Evolutionary conservation across 2,113 vertebrate genomes (phyloP).

Genomic region (Beaufortia kweichowensis): DNA sequence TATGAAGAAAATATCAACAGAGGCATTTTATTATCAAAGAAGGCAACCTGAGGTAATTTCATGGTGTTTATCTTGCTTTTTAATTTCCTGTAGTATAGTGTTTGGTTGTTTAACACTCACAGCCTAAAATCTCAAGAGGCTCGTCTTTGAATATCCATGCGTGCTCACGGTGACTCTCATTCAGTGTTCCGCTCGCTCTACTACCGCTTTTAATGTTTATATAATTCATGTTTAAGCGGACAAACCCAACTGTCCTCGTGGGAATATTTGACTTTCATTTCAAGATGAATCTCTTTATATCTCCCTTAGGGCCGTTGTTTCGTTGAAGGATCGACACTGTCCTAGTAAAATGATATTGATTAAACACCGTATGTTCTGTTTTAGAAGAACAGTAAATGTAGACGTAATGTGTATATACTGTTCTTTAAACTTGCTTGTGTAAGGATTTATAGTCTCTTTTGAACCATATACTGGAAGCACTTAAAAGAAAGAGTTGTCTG

Average conservation of each 20-base stretch:
- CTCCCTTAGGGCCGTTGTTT: conserved; percentile 1
- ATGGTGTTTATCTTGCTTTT: background rate
- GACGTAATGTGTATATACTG: background rate
- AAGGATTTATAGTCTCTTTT: conserved; percentile 18
- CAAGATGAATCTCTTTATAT: conserved; percentile 13
- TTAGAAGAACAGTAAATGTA: conserved; percentile 13
- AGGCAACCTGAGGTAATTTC: background rate
- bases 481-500: background rate
- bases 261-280: conserved; percentile 28
- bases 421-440: conserved; percentile 9
- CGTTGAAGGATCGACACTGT: conserved; percentile 13
- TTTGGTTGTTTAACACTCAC: background rate
- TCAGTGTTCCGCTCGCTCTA: background rate
- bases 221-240: conserved; percentile 31
- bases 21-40: background rate
- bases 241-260: conserved; percentile 3
- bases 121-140: background rate
- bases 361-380: conserved; percentile 17
- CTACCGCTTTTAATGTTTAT: conserved; percentile 1
- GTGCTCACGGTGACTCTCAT: background rate
- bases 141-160: conserved; percentile 18
- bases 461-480: conserved; percentile 1
- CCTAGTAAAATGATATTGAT: conserved; percentile 36
- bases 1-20: background rate
- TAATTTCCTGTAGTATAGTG: background rate